These are phyloP conservation scores for Lophochroa leadbeateri DNA, from an alignment of 2,113 vertebrate genomes.

Conservation along the genomic window DNA sequence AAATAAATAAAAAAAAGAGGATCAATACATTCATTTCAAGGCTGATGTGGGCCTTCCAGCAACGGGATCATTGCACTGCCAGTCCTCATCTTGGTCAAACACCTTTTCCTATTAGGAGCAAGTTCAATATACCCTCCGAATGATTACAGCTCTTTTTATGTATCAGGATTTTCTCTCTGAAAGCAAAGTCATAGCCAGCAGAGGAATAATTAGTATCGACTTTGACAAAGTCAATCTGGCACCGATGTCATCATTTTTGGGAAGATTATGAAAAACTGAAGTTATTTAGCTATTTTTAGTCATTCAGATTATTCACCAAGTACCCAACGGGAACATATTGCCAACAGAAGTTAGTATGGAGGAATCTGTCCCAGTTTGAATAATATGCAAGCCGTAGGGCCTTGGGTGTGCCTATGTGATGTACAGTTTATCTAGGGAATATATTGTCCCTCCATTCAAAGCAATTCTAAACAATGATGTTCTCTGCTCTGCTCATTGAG, in stretches of 20 bases:
- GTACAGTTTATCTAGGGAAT: not conserved
- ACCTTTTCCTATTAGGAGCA: constrained; percentile 9
- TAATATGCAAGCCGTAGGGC: not conserved
- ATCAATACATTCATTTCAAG: constrained; percentile 56
- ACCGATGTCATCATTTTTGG: not conserved
- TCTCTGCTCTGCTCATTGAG: not conserved
- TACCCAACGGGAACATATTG: not conserved
- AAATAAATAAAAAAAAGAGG: not conserved
- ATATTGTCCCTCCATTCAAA: not conserved
- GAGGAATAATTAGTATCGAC: constrained; percentile 30
- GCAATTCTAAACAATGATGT: not conserved
- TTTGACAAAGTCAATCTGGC: not conserved
- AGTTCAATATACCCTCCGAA: not conserved
- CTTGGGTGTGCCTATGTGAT: not conserved
- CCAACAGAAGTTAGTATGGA: not conserved
- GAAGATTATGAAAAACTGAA: not conserved
- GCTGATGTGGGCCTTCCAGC: not conserved
- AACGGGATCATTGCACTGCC: not conserved
- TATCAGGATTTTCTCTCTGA: not conserved
- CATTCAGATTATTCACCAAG: not conserved
- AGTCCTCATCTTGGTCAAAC: constrained; percentile 25
- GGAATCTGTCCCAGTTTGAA: not conserved
- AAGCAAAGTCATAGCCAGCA: not conserved
- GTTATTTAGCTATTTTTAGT: not conserved
- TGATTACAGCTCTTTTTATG: not conserved